These are phyloP conservation scores for Microplitis deprimator DNA, from an alignment of 2,888 invertebrate species.

Conservation along the genomic window DNA sequence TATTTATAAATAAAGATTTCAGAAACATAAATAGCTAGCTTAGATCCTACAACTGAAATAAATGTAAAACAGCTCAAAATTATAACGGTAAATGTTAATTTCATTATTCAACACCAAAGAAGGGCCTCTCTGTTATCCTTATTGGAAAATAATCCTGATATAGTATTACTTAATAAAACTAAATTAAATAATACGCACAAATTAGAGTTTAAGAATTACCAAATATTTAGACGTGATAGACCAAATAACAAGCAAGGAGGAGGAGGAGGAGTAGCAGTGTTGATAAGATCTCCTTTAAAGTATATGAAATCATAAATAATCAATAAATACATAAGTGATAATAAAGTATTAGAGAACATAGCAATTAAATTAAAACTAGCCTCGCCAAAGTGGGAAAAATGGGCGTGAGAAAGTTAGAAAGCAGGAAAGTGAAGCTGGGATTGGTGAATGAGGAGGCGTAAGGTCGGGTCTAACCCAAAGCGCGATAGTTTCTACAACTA, in stretches of 20 bases:
- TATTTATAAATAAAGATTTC: neutral
- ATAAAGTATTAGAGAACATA: neutral
- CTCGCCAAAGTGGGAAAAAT: no score
- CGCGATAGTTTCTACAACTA: no score
- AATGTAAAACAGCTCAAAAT: neutral
- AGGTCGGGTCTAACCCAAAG: no score
- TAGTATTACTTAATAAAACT: constrained; percentile 32
- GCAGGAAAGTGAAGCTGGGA: no score
- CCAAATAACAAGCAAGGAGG: constrained; percentile 36
- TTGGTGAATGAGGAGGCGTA: no score
- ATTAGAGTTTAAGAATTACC: constrained; percentile 34
- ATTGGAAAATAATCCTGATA: constrained; percentile 22
- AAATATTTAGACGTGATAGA: constrained; percentile 35
- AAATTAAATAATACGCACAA: constrained; percentile 28
- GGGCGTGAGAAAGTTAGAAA: no score
- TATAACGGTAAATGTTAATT: constrained; percentile 28
- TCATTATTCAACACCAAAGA: constrained; percentile 24
- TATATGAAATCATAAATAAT: constrained; percentile 6
- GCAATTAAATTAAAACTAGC: neutral
- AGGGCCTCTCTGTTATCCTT: constrained; percentile 11
- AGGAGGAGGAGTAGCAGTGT: constrained; percentile 32
- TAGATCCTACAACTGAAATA: neutral
- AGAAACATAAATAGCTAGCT: neutral
- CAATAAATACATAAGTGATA: neutral
- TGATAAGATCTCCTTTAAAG: constrained; percentile 27